A percentile compares a stretch with the other conserved stretches of the same genome.
Conservation (phyloP, 2,797 vertebrate genomes). For the Yasuhikotakia modesta region DNA sequence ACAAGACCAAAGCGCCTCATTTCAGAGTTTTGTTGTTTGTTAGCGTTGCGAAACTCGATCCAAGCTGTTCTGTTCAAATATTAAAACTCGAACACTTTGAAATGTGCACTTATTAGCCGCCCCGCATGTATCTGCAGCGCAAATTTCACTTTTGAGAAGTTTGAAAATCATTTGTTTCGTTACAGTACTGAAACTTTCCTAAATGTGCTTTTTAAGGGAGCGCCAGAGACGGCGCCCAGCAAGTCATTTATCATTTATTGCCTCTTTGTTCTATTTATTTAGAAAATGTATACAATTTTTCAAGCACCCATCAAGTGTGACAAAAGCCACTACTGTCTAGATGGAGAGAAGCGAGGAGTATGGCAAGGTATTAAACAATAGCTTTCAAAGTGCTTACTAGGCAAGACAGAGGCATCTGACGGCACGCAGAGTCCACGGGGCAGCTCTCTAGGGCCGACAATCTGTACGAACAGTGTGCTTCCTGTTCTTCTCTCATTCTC, state of each 20-base stretch:
- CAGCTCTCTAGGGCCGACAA: conserved; percentile 56
- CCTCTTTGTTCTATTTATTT: conserved; percentile 54
- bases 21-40: not conserved
- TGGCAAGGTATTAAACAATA: conserved; percentile 50
- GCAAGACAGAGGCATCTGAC: conserved; percentile 53
- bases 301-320: conserved; percentile 52
- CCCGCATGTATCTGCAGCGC: not conserved
- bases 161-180: conserved; percentile 34
- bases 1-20: too few relatives aligned
- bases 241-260: conserved; percentile 20
- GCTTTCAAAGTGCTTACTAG: conserved; percentile 62
- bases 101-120: not conserved
- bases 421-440: conserved; percentile 51
- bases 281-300: conserved; percentile 50
- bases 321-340: conserved; percentile 39
- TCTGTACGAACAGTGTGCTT: conserved; percentile 59
- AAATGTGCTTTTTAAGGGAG: conserved; percentile 14
- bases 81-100: conserved; percentile 24
- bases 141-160: conserved; percentile 10
- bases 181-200: conserved; percentile 11
- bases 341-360: conserved; percentile 20
- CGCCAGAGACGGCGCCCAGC: conserved; percentile 13
- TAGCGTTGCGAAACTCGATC: conserved; percentile 33
- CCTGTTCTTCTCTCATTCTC: conserved; percentile 45
- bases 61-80: conserved; percentile 38